A percentile compares a stretch with the other conserved stretches of the same genome.
Conservation (phyloP, 2,888 invertebrate species). For the Crematogaster levior region DNA sequence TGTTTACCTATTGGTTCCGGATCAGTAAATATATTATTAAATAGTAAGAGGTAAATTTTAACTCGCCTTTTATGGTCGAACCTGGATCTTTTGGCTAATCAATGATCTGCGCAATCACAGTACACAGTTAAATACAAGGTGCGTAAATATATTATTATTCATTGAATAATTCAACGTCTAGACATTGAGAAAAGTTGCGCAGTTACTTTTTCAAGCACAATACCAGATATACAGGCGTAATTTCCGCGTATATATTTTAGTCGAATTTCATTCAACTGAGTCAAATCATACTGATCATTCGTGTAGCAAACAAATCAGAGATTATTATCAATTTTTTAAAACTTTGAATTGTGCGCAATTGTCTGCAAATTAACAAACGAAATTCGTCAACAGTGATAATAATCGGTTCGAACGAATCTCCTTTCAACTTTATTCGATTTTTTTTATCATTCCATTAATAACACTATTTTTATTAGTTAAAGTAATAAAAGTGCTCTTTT, state of each 20-base stretch:
- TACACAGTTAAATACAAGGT: too few species aligned
- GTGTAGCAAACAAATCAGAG: not conserved
- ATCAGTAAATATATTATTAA: too few species aligned
- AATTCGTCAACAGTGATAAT: not conserved
- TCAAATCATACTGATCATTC: slow-evolving; percentile 60
- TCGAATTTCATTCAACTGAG: slow-evolving; percentile 71
- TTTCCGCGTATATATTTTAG: slow-evolving; percentile 66
- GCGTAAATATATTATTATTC: not conserved
- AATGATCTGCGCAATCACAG: too few species aligned
- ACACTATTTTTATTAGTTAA: not conserved
- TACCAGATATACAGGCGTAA: slow-evolving; percentile 58
- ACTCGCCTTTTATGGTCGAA: too few species aligned
- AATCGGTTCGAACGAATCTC: not conserved
- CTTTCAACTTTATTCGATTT: not conserved
- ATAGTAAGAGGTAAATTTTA: too few species aligned
- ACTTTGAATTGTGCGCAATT: not conserved
- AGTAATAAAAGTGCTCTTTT: not conserved
- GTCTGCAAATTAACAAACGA: too few species aligned
- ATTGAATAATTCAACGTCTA: not conserved
- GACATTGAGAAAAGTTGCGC: not conserved
- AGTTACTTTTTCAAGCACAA: slow-evolving; percentile 48
- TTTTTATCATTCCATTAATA: not conserved
- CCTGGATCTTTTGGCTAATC: too few species aligned
- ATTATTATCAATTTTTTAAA: not conserved
- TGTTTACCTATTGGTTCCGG: too few species aligned